Base-by-base conservation (phyloP, 2,888 invertebrate genomes). In the Eulithis testata region DNA sequence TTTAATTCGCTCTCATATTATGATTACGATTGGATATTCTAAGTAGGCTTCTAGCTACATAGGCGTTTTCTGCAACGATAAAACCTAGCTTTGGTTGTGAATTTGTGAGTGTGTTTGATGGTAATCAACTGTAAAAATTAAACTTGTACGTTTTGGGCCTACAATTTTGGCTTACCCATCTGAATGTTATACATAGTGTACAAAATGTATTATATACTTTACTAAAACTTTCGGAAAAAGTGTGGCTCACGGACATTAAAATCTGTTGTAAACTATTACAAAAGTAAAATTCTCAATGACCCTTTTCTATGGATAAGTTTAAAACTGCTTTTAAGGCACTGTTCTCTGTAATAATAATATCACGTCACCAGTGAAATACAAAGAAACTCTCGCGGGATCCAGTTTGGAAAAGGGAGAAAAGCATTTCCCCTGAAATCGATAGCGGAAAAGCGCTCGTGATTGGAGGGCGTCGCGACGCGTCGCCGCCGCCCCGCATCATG, bases 401-500 rank as follows among this genome's bases (percentile, higher is more conserved):
- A 68, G 70, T 65, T 63, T 68, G 70, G 66, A 71, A 71, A 70
- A 77, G 72, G 75, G 81, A 75, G 81, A 81, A 84, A 84, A 83
- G 66, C 74, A 75, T 82, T 84, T 83, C 78, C 83, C 81, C 78
- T 76, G 73, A 81, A 88, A 91, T 91, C 91, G 78, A 91, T 91
- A 89, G 70, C 68, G 81, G 83, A 80, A 87, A 87, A 86, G 80
- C 83, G 81, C 70, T 76, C 72, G 73, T 75, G 80, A 88, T 88
- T 88, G 89, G 87, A 78, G 81, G 82, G 82, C 85, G 84, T 21
- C 21, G 79, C 77, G 81, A 77, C 79, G 84, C 80, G 78, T 80
- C 77, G 78, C 84, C 3, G 78, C 84, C 88, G 83, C 85, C 85
- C 78, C 73, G 70, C 84, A 88, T 76, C 76, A 91, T 91, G 91